A percentile compares a stretch with the other conserved stretches of the same genome.
These are phyloP conservation scores for Dione vanillae DNA, from an alignment of 2,888 invertebrate genomes.

Conservation along the genomic window DNA sequence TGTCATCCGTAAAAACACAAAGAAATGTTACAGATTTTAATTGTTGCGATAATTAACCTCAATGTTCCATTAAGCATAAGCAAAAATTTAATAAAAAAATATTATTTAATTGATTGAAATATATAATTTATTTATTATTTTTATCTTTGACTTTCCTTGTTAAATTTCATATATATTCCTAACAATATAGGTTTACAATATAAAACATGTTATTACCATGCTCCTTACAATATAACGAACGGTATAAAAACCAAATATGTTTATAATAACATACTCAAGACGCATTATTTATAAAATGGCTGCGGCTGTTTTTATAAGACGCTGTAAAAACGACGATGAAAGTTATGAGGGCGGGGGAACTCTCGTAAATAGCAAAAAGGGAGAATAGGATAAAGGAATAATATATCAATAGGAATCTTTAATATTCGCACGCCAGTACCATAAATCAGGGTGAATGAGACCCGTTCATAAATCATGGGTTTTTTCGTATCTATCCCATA, in stretches of 20 bases:
- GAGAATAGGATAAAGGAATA: slow-evolving; percentile 83
- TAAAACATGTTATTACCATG: neutral
- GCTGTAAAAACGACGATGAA: slow-evolving; percentile 79
- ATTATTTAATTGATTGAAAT: too few species aligned
- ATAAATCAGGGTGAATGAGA: slow-evolving; percentile 81
- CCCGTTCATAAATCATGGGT: slow-evolving; percentile 74
- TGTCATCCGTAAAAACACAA: too few species aligned
- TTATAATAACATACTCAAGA: slow-evolving; percentile 52
- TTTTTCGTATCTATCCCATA: slow-evolving; percentile 63
- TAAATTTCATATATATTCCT: neutral
- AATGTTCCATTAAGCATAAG: too few species aligned
- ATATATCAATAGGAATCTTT: slow-evolving; percentile 85
- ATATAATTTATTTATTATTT: neutral
- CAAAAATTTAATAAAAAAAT: too few species aligned
- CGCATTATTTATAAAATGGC: slow-evolving; percentile 65
- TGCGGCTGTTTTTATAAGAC: slow-evolving; percentile 73
- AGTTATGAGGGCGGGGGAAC: slow-evolving; percentile 80
- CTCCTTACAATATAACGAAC: slow-evolving; percentile 27
- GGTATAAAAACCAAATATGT: slow-evolving; percentile 27
- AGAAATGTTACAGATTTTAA: too few species aligned
- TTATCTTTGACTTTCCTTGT: neutral
- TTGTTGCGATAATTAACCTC: too few species aligned
- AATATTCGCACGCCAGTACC: slow-evolving; percentile 79
- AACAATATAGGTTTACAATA: neutral
- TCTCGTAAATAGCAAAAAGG: slow-evolving; percentile 81